Conservation (phyloP, 2,113 vertebrate species). For the Hemiscyllium ocellatum region DNA sequence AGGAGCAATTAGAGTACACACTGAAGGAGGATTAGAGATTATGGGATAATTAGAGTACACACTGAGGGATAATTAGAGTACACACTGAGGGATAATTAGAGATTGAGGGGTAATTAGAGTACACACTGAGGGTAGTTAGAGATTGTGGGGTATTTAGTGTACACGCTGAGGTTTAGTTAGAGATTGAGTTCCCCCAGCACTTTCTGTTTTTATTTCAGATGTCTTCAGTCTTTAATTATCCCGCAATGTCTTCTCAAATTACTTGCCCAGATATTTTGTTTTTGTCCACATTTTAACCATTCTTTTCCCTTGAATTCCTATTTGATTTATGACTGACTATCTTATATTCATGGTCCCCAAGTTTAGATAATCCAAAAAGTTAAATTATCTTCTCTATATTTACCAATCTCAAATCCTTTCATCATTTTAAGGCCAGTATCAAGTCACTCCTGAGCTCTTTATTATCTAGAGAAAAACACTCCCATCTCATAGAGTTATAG, state of each 20-base stretch:
- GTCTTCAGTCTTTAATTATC: too few species aligned
- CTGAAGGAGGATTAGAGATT: neutral
- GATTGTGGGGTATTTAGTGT: neutral
- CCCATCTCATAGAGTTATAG: too few species aligned
- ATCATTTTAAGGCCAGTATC: too few species aligned
- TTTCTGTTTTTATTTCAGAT: too few species aligned
- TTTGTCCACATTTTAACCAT: neutral
- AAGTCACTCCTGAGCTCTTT: too few species aligned
- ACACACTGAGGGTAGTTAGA: neutral
- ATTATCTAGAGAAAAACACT: neutral
- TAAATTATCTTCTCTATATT: too few species aligned
- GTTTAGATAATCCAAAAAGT: neutral
- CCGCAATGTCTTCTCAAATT: neutral
- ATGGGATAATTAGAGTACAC: neutral
- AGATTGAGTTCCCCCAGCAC: too few species aligned
- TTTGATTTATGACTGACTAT: neutral
- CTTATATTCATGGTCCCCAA: neutral
- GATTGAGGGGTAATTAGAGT: neutral
- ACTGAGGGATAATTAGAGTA: neutral
- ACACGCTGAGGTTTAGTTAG: neutral
- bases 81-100: neutral
- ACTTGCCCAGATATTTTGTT: neutral
- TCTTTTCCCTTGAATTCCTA: neutral
- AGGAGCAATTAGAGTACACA: neutral
- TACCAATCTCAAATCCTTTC: too few species aligned